A percentile compares a stretch with the other conserved stretches of the same genome.
Conservation (phyloP, 2,888 invertebrate genomes). For the Microplitis manilae region DNA sequence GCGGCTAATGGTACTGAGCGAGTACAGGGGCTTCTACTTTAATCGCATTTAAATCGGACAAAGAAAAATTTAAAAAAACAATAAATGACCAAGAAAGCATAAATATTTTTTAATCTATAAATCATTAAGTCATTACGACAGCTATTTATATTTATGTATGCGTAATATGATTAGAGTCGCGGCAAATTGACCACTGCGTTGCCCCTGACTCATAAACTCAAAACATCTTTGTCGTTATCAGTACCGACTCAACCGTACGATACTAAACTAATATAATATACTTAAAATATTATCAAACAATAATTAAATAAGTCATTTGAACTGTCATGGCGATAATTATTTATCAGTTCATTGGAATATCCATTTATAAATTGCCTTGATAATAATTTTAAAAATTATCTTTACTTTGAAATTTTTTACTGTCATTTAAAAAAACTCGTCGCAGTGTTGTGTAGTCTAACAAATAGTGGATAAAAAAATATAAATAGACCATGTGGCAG, state of each 20-base stretch:
- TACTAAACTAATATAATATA: not conserved
- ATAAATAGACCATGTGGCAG: not conserved
- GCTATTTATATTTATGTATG: conserved; percentile 39
- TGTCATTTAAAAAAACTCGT: not conserved
- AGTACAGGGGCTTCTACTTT: too few species aligned
- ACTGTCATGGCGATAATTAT: not conserved
- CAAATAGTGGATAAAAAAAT: not conserved
- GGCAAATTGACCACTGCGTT: conserved; percentile 40
- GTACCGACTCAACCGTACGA: not conserved
- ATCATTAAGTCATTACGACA: conserved; percentile 15
- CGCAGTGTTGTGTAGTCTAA: not conserved
- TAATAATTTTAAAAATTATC: not conserved
- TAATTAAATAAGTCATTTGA: not conserved
- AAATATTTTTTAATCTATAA: conserved; percentile 8
- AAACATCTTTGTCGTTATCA: not conserved
- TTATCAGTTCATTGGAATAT: not conserved
- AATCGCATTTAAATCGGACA: not conserved
- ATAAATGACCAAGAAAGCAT: not conserved
- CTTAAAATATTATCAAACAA: not conserved
- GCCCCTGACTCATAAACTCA: conserved; percentile 39
- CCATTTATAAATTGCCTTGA: not conserved
- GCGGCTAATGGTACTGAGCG: too few species aligned
- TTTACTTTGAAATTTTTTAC: not conserved
- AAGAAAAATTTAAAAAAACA: not conserved
- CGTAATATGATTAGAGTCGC: conserved; percentile 35